Conservation (phyloP, 2,888 invertebrate species). For the Rugalucina vietnamica region DNA sequence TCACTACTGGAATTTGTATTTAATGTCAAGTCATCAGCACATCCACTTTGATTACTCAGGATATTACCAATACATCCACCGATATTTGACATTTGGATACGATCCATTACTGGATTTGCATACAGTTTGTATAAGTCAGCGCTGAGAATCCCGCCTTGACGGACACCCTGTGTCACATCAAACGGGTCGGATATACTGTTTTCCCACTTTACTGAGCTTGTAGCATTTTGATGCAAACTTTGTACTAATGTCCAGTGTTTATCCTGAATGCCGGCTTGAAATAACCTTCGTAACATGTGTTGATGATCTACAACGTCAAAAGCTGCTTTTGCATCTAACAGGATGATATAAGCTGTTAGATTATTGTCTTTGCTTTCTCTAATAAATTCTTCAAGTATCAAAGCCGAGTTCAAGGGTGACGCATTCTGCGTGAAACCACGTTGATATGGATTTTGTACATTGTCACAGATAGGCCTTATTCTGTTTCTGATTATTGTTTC, state of each 20-base stretch:
- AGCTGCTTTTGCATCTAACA: constrained; percentile 37
- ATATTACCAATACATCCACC: not conserved
- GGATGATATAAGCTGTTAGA: not conserved
- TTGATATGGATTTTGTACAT: not conserved
- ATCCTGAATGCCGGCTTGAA: constrained; percentile 21
- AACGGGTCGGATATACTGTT: not conserved
- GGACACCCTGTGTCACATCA: constrained; percentile 5
- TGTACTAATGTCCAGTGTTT: constrained; percentile 9
- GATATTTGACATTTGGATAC: not conserved
- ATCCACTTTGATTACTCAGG: not conserved
- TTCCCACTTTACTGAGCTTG: constrained; percentile 6
- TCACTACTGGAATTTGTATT: not conserved
- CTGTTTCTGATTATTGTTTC: constrained; percentile 16
- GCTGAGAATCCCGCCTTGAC: constrained; percentile 26
- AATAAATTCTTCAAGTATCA: constrained; percentile 22
- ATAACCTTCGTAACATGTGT: constrained; percentile 17
- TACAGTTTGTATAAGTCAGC: constrained; percentile 26
- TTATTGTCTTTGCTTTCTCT: constrained; percentile 14
- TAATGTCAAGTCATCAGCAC: not conserved
- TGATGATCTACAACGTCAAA: constrained; percentile 31
- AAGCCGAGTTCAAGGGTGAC: constrained; percentile 13
- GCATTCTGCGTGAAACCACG: constrained; percentile 24
- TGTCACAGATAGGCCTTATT: not conserved
- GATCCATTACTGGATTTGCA: constrained; percentile 2
- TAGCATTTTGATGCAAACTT: not conserved